Evolutionary conservation across 1,140 invertebrate species (phyloP).

Genomic region (Scylla paramamosain): DNA sequence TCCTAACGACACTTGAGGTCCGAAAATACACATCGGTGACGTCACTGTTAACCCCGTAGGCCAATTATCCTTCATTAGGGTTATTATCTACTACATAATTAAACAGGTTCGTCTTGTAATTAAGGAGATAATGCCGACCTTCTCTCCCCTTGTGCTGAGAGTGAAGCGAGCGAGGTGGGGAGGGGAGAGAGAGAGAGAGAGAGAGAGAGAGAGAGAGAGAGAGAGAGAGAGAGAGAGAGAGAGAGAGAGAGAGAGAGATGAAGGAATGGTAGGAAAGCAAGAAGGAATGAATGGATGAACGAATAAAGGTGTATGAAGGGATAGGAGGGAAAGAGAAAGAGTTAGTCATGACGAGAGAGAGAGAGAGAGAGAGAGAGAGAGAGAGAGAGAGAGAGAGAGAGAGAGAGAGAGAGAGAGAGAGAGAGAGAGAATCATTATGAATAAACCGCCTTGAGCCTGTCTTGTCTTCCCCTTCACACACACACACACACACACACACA

Average conservation of each 20-base stretch:
- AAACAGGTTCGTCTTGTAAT: slow-evolving; percentile 1
- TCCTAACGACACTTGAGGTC: not conserved
- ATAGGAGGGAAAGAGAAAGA: slow-evolving; percentile 25
- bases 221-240: not conserved
- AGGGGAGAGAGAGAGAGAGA: not conserved
- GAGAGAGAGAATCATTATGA: not conserved
- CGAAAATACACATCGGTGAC: not conserved
- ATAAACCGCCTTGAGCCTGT: not conserved
- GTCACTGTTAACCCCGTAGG: not conserved
- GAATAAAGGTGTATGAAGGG: not conserved
- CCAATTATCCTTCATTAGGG: not conserved
- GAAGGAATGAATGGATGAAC: no score
- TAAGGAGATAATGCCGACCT: slow-evolving; percentile 22
- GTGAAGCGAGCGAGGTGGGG: not conserved
- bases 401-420: not conserved
- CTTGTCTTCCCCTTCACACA: not conserved
- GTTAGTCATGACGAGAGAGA: slow-evolving; percentile 8
- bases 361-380: slow-evolving; percentile 29
- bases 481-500: not conserved
- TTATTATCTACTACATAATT: slow-evolving; percentile 17
- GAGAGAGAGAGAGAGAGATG: not conserved
- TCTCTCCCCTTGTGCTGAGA: slow-evolving; percentile 10
- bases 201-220: no score
- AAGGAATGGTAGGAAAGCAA: no score
- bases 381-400: slow-evolving; percentile 41